These are phyloP conservation scores for Plagodis dolabraria DNA, from an alignment of 2,888 invertebrate genomes.

Conservation along the genomic window DNA sequence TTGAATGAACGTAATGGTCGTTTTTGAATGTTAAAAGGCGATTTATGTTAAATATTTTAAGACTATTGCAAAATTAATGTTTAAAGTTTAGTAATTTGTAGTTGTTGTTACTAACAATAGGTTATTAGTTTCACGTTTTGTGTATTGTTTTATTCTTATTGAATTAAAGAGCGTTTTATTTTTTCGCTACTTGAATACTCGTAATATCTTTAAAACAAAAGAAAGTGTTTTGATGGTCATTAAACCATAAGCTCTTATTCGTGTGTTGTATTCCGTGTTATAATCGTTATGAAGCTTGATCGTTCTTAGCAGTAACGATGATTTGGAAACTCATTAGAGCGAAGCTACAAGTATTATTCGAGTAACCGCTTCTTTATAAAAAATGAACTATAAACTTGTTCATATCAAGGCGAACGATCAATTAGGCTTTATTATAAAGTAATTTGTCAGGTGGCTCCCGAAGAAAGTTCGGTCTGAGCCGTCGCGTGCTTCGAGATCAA, in stretches of 20 bases:
- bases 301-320: slow-evolving; percentile 13
- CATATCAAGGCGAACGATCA: slow-evolving; percentile 56
- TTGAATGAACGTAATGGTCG: slow-evolving; percentile 18
- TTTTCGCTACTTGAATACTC: slow-evolving; percentile 7
- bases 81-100: too few species aligned
- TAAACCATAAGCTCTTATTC: slow-evolving; percentile 21
- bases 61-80: too few species aligned
- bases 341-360: slow-evolving; percentile 21
- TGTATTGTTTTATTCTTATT: neutral
- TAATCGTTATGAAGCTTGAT: slow-evolving; percentile 15
- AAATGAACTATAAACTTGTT: slow-evolving; percentile 39
- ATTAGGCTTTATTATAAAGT: slow-evolving; percentile 71
- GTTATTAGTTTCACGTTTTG: neutral
- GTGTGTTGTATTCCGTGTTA: slow-evolving; percentile 21
- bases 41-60: slow-evolving; percentile 10
- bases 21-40: slow-evolving; percentile 7
- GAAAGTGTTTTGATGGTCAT: slow-evolving; percentile 12
- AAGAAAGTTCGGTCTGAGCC: slow-evolving; percentile 55
- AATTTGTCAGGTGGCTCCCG: slow-evolving; percentile 63
- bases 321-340: slow-evolving; percentile 29
- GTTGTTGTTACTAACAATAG: neutral
- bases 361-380: slow-evolving; percentile 27
- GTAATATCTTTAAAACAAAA: slow-evolving; percentile 6
- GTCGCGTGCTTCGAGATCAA: slow-evolving; percentile 59
- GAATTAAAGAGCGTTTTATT: neutral